Evolutionary conservation across 1,140 invertebrate species (phyloP), one percentile per base, ranked within the genome.

Genomic region (Meloidogyne chitwoodi): DNA sequence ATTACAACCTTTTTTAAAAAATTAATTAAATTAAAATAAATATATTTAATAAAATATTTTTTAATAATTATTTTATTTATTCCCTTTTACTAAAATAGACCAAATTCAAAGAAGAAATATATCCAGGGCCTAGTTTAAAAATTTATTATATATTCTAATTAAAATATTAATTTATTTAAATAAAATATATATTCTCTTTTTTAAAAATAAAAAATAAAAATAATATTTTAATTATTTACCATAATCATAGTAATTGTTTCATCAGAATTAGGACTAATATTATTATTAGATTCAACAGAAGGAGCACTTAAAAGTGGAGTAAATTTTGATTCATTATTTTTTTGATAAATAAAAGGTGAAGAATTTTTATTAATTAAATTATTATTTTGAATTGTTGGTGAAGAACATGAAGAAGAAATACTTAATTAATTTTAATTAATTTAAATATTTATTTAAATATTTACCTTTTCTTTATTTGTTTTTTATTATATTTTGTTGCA

Each of bases 181-280:
- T n/a, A n/a, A n/a, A n/a, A n/a, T n/a, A n/a, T n/a, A n/a, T n/a
- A n/a, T n/a, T n/a, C n/a, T n/a, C n/a, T n/a, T n/a, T n/a, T n/a
- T n/a, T n/a, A n/a, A n/a, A n/a, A n/a, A n/a, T n/a, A n/a, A n/a
- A n/a, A n/a, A n/a, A n/a, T n/a, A n/a, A n/a, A n/a, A n/a, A n/a
- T n/a, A n/a, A n/a, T n/a, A n/a, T n/a, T 38, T 70, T n/a, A 77
- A 31, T 75, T 26, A 19, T 74, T 78, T 14, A 85, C 83, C 83
- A 85, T 85, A 22, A 85, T 86, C 84, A 86, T 85, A 26, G 82
- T 87, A 24, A 85, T 81, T 16, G 84, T 83, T 64, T 84, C 81
- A 77, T 86, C 84, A 19, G 80, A 73, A n/a, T 56, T 44, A 1
- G 75, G 56, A 61, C 24, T 78, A n/a, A 56, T 27, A 62, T 26